Percentiles rank a stretch among this genome's conserved stretches.
Evolutionary conservation across 2,888 invertebrate species (phyloP).

Genomic region (Encarsia formosa): DNA sequence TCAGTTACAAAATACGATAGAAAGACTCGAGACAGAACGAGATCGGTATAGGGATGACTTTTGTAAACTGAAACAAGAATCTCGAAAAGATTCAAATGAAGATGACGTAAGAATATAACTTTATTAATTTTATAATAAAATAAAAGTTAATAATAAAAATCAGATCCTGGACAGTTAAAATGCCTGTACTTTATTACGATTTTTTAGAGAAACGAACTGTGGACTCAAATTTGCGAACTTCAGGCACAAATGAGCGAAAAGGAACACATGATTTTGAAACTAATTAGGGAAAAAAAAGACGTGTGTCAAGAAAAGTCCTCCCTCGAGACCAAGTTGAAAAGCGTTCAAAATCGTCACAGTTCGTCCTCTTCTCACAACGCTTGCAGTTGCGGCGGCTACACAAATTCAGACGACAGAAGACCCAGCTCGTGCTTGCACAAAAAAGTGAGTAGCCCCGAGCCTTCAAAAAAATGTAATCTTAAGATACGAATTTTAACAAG

Average conservation of each 20-base stretch:
- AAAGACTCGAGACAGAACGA: conserved; percentile 51
- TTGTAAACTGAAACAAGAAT: conserved; percentile 49
- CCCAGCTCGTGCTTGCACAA: neutral
- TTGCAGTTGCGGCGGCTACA: too few species aligned
- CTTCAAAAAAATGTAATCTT: too few species aligned
- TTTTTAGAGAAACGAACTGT: conserved; percentile 25
- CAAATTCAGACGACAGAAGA: conserved; percentile 1
- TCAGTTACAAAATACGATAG: conserved; percentile 41
- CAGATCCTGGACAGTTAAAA: neutral
- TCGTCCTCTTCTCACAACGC: conserved; percentile 34
- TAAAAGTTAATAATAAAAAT: neutral
- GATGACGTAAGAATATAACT: conserved; percentile 32
- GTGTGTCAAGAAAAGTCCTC: conserved; percentile 51
- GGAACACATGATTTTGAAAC: conserved; percentile 46
- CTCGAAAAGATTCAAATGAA: conserved; percentile 40
- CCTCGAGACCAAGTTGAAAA: conserved; percentile 49
- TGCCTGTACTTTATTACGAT: neutral
- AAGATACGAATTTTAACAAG: too few species aligned
- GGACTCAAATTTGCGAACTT: conserved; percentile 23
- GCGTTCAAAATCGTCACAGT: conserved; percentile 32
- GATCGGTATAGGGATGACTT: conserved; percentile 56
- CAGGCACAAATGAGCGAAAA: conserved; percentile 40
- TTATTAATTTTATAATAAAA: neutral
- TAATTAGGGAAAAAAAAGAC: conserved; percentile 51
- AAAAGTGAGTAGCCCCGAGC: too few species aligned